Conservation (phyloP, 2,888 invertebrate genomes). For the Terebella lapidaria region DNA sequence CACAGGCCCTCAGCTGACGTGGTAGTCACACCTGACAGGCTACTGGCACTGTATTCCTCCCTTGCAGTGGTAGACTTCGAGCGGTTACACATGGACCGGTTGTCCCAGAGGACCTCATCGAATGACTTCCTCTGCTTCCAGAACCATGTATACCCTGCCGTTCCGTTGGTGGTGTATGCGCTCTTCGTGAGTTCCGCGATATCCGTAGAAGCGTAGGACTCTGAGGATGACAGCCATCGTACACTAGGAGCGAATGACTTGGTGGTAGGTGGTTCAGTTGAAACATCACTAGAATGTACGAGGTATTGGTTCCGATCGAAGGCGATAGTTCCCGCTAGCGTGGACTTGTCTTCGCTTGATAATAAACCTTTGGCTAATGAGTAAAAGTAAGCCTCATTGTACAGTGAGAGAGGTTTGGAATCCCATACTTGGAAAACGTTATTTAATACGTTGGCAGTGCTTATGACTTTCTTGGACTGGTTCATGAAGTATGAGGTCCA, state of each 20-base stretch:
- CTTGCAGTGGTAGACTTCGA: neutral
- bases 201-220: neutral
- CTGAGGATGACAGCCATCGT: neutral
- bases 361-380: slow-evolving; percentile 11
- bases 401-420: slow-evolving; percentile 1
- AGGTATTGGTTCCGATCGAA: neutral
- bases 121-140: slow-evolving; percentile 5
- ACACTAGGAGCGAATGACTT: neutral
- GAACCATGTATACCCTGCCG: slow-evolving; percentile 10
- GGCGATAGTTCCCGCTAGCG: neutral
- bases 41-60: neutral
- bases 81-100: neutral
- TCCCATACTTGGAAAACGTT: slow-evolving; percentile 5
- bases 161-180: neutral
- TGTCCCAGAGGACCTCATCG: slow-evolving; percentile 6
- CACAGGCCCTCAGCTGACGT: slow-evolving; percentile 13
- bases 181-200: neutral
- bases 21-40: neutral
- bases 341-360: slow-evolving; percentile 9
- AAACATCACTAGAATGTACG: neutral
- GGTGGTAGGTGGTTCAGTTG: neutral
- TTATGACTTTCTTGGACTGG: neutral
- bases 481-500: neutral
- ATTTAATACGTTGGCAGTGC: neutral
- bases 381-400: slow-evolving; percentile 17